These are phyloP conservation scores for Ophion ellenae DNA, from an alignment of 2,888 invertebrate genomes.

Conservation along the genomic window DNA sequence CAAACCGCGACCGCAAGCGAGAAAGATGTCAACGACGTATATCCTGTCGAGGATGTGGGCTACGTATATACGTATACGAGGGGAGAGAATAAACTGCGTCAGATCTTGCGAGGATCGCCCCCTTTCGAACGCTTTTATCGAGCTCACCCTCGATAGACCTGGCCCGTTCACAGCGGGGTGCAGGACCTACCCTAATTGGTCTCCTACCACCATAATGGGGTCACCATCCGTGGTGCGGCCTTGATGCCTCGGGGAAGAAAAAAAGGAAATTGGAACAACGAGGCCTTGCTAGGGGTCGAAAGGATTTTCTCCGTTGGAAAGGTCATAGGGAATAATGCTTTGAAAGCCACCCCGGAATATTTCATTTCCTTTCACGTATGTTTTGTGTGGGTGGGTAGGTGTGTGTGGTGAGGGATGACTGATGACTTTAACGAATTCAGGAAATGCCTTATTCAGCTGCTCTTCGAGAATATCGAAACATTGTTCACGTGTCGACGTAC, in stretches of 20 bases:
- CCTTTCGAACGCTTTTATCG: conserved; percentile 50
- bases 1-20: conserved; percentile 13
- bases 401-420: conserved; percentile 28
- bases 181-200: conserved; percentile 68
- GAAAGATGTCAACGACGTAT: conserved; percentile 48
- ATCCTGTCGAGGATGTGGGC: conserved; percentile 62
- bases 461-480: conserved; percentile 22
- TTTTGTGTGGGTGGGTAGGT: neutral
- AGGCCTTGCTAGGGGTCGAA: conserved; percentile 30
- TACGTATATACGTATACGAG: neutral
- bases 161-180: conserved; percentile 43
- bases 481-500: conserved; percentile 8
- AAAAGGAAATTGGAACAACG: conserved; percentile 50
- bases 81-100: conserved; percentile 39
- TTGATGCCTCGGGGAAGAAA: conserved; percentile 33
- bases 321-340: conserved; percentile 38
- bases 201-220: conserved; percentile 62
- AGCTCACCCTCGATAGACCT: conserved; percentile 46
- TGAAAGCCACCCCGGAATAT: conserved; percentile 29
- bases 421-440: conserved; percentile 52
- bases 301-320: conserved; percentile 54
- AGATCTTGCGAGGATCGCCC: conserved; percentile 47
- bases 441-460: conserved; percentile 44
- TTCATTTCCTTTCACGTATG: conserved; percentile 48
- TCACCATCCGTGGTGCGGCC: conserved; percentile 57